phyloP scores from a whole-genome alignment of 1,140 invertebrate species.

The Drosophila ambigua region DNA sequence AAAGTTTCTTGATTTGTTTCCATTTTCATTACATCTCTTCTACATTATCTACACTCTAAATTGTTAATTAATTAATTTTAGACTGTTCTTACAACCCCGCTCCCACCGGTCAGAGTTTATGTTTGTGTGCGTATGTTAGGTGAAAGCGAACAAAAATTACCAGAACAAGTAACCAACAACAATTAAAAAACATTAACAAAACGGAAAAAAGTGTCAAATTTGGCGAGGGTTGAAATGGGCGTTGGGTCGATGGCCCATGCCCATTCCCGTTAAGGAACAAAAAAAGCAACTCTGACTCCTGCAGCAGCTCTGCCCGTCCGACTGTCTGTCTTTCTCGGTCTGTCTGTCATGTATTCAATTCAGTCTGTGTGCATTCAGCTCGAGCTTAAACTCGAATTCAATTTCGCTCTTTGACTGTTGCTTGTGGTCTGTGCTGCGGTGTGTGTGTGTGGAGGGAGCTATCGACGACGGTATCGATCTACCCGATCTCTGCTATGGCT shows the following conservation, averaged over 20 bases:
- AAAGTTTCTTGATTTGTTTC: conserved; percentile 16
- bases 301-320: background rate
- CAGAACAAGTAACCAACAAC: background rate
- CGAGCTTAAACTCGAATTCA: no score
- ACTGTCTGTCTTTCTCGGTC: no score
- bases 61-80: conserved; percentile 14
- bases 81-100: background rate
- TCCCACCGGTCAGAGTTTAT: background rate
- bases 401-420: no score
- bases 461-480: no score
- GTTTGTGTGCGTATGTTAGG: no score
- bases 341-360: no score
- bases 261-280: conserved; percentile 4
- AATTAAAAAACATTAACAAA: conserved; percentile 4
- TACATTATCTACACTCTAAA: conserved; percentile 31
- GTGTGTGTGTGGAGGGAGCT: background rate
- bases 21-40: background rate
- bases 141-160: background rate
- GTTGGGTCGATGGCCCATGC: background rate
- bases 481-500: conserved; percentile 2
- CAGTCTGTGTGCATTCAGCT: no score
- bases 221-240: background rate
- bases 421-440: background rate
- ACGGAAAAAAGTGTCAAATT: conserved; percentile 1
- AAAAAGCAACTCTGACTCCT: conserved; percentile 1